These are phyloP conservation scores for Pollenia amentaria DNA, from an alignment of 2,888 invertebrate genomes.

Conservation along the genomic window DNA sequence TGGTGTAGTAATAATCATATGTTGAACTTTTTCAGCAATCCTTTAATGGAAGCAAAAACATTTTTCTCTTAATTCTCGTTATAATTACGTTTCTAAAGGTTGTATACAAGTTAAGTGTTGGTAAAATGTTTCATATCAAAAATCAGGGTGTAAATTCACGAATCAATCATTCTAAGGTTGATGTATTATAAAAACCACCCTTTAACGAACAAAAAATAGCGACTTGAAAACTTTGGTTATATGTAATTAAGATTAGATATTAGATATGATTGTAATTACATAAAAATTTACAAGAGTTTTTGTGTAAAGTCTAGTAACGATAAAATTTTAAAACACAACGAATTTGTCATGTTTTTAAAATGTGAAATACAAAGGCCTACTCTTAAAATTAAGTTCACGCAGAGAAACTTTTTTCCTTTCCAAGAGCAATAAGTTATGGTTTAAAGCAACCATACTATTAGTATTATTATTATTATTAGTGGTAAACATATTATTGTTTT, in stretches of 20 bases:
- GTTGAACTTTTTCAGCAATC: constrained; percentile 5
- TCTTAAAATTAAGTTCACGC: too few relatives aligned
- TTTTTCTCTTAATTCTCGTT: constrained; percentile 66
- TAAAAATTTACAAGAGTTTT: too few relatives aligned
- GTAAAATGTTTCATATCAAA: constrained; percentile 50
- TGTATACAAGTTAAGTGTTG: constrained; percentile 79
- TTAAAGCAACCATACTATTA: too few relatives aligned
- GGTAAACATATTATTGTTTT: too few relatives aligned
- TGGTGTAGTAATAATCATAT: too few relatives aligned
- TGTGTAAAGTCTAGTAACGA: too few relatives aligned
- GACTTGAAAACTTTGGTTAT: constrained; percentile 13
- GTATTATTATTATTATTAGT: too few relatives aligned
- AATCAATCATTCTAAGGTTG: constrained; percentile 64
- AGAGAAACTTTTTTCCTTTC: too few relatives aligned
- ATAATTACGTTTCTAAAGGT: constrained; percentile 80
- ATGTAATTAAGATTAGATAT: constrained; percentile 23
- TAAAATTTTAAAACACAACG: too few relatives aligned
- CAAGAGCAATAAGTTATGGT: too few relatives aligned
- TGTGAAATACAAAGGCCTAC: too few relatives aligned
- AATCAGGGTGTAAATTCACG: constrained; percentile 57
- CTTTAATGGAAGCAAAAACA: constrained; percentile 30
- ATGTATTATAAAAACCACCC: constrained; percentile 51
- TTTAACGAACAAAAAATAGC: not conserved
- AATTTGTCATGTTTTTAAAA: too few relatives aligned
- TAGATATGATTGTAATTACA: constrained; percentile 2